Base-by-base conservation (phyloP, 92 coral and sea anemone species). In the Epizoanthus ramosus region DNA sequence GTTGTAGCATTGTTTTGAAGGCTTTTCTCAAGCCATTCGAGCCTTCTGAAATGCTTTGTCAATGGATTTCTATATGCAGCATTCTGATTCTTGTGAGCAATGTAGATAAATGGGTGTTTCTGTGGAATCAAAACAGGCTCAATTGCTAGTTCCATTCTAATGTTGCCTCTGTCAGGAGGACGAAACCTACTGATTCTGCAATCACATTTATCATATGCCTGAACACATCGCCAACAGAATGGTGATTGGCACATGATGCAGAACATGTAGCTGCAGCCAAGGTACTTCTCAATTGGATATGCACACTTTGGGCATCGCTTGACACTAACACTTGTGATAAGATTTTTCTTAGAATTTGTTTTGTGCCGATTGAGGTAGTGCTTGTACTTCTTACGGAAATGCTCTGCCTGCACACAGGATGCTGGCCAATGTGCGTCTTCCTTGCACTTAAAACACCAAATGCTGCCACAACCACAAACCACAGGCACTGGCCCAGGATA, bases 361-460 rank as follows among this genome's bases (percentile, higher is more conserved):
- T 57, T 52, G n/a, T 45, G 74, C 14, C 58, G 50, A 10, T 28
- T 12, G 17, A 52, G 37, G 45, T 57, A 71, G 28, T 25, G 73
- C 12, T 43, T 64, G 66, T 76, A 25, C 33, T 47, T 24, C 68
- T 86, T 75, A 50, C 91, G 88, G 84, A 88, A 91, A 23, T 60
- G 25, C n/a, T 85, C 70, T n/a, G 94, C 91, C 67, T 88, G 75
- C 10, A 80, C 71, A 53, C 94, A 91, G 39, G 88, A 79, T 4
- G 94, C 84, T 9, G 94, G 94, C 91, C 94, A 91, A 68, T 91
- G 94, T 15, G 91, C 88, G 23, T 70, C 83, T 35, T 81, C 80
- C 59, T 88, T 89, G 68, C 94, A 91, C 37, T 57, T 53, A 74
- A 88, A 91, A 74, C 94, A 91, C 94, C 94, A 91, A 4, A 88